Conservation (phyloP, 2,113 vertebrate genomes). For the Tachysurus fulvidraco region DNA sequence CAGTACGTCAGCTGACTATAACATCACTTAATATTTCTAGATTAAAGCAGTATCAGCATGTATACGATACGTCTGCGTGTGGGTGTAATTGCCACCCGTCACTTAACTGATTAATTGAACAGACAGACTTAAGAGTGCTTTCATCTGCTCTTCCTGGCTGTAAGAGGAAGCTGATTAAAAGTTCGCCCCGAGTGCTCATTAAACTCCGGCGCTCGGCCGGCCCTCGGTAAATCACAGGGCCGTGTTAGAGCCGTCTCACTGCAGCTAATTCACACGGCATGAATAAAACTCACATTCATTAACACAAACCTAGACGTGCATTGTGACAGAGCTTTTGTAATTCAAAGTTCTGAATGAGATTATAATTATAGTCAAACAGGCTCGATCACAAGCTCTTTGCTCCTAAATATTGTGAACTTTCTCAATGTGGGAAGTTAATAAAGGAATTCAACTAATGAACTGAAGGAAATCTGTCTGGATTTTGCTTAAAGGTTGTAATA, state of each 20-base stretch:
- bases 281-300: slow-evolving; percentile 21
- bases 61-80: slow-evolving; percentile 1
- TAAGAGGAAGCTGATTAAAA: slow-evolving; percentile 52
- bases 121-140: slow-evolving; percentile 21
- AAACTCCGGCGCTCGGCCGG: slow-evolving; percentile 25
- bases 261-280: neutral
- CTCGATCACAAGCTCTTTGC: neutral
- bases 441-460: neutral
- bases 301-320: neutral
- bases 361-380: slow-evolving; percentile 16
- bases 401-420: neutral
- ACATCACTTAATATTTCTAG: neutral
- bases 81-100: slow-evolving; percentile 3
- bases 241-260: neutral
- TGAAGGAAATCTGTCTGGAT: neutral
- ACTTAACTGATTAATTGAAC: slow-evolving; percentile 18
- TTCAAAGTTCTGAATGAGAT: slow-evolving; percentile 4
- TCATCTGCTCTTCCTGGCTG: slow-evolving; percentile 40
- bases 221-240: slow-evolving; percentile 28
- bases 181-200: slow-evolving; percentile 51
- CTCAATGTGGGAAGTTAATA: neutral
- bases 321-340: neutral
- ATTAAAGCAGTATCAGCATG: slow-evolving; percentile 19
- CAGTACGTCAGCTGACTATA: neutral
- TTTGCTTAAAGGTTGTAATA: neutral